Conservation (phyloP, 2,113 vertebrate genomes). For the Platichthys flesus region DNA sequence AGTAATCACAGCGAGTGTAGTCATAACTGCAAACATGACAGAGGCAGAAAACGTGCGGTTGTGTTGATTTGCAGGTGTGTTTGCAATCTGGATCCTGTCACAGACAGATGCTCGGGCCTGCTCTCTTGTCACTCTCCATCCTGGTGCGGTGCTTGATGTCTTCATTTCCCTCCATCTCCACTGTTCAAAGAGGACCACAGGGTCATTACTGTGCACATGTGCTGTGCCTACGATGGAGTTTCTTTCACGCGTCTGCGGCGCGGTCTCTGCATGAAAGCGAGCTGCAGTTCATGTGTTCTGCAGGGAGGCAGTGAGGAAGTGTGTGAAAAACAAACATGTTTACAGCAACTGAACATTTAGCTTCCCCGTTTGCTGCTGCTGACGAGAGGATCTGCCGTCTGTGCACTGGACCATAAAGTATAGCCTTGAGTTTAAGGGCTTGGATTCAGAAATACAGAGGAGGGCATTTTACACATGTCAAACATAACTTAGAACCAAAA, state of each 20-base stretch:
- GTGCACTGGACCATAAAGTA: constrained; percentile 23
- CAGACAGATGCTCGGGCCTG: constrained; percentile 64
- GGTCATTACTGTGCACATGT: constrained; percentile 28
- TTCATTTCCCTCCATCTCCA: constrained; percentile 42
- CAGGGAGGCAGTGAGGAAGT: constrained; percentile 16
- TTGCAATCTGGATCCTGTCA: constrained; percentile 61
- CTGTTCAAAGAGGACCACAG: constrained; percentile 20
- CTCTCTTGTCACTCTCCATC: constrained; percentile 65
- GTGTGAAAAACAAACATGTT: constrained; percentile 47
- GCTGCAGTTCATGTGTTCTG: constrained; percentile 18
- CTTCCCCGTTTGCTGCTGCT: constrained; percentile 11
- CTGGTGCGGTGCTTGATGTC: constrained; percentile 43
- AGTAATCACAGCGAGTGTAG: constrained; percentile 28
- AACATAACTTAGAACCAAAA: constrained; percentile 12
- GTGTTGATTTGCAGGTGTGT: constrained; percentile 52
- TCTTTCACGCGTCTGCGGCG: not conserved
- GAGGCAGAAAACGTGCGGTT: constrained; percentile 35
- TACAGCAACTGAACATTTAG: constrained; percentile 24
- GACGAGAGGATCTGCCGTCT: not conserved
- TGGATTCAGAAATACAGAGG: constrained; percentile 7
- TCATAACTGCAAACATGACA: constrained; percentile 26
- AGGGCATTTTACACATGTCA: constrained; percentile 5
- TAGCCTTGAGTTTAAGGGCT: not conserved
- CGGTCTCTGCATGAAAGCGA: constrained; percentile 6
- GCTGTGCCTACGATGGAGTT: not conserved